These are phyloP conservation scores for Promerops cafer DNA, from an alignment of 2,113 vertebrate species.

Conservation along the genomic window DNA sequence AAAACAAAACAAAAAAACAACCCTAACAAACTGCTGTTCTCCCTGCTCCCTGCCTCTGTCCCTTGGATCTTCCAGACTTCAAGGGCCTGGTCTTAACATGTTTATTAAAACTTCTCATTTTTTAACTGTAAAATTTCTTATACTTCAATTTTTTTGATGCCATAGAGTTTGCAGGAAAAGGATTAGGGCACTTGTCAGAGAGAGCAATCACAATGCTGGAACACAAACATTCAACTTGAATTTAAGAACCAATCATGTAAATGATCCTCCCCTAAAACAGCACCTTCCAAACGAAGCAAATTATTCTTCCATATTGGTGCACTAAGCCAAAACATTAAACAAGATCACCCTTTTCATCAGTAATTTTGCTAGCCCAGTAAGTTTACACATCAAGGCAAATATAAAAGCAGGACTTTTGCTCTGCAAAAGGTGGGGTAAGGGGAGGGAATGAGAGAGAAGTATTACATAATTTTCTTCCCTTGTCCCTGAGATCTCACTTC, in stretches of 20 bases:
- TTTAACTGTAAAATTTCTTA: not conserved
- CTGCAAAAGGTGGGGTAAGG: not conserved
- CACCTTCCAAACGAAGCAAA: not conserved
- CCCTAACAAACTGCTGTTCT: not conserved
- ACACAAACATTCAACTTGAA: not conserved
- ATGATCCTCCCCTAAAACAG: not conserved
- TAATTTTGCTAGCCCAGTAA: not conserved
- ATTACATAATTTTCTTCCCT: not conserved
- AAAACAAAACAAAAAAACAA: fast-evolving
- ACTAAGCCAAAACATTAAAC: not conserved
- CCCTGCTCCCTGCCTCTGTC: fast-evolving
- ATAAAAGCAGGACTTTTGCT: not conserved
- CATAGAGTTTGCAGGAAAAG: not conserved
- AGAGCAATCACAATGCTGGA: not conserved
- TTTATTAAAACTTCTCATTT: not conserved
- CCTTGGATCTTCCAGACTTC: not conserved
- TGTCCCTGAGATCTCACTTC: not conserved
- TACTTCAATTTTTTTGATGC: not conserved
- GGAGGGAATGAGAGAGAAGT: not conserved
- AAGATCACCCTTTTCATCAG: not conserved
- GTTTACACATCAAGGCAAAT: not conserved
- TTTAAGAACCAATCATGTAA: not conserved
- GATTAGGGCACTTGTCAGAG: not conserved
- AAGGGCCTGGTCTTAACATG: not conserved
- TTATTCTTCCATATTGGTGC: not conserved